Conservation (phyloP, 1,140 invertebrate species). For the Callitettix versicolor region DNA sequence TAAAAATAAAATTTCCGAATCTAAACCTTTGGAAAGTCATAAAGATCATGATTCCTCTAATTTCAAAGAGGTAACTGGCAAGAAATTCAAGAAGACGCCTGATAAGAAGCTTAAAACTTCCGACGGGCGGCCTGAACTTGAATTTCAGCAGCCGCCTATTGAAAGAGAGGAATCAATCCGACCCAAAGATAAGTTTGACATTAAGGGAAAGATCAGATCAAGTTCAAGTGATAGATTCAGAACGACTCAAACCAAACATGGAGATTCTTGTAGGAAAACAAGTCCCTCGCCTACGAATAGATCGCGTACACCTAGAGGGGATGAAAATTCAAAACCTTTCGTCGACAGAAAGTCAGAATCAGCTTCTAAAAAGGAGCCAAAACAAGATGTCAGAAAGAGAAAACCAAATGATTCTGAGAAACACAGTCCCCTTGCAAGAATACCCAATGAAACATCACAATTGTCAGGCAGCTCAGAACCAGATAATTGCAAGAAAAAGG, state of each 20-base stretch:
- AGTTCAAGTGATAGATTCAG: constrained; percentile 45
- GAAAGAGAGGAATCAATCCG: constrained; percentile 59
- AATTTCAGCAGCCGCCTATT: constrained; percentile 58
- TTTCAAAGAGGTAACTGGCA: constrained; percentile 34
- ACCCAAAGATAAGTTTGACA: constrained; percentile 32
- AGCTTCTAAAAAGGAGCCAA: constrained; percentile 11
- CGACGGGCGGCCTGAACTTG: constrained; percentile 63
- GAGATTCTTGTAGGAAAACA: constrained; percentile 42
- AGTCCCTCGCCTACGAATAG: constrained; percentile 32
- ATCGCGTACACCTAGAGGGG: constrained; percentile 25
- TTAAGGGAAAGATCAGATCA: constrained; percentile 23
- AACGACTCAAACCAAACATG: constrained; percentile 46
- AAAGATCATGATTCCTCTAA: constrained; percentile 27
- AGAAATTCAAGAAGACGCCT: constrained; percentile 53
- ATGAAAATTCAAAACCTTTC: constrained; percentile 7
- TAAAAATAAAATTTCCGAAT: constrained; percentile 25
- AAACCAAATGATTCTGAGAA: constrained; percentile 27
- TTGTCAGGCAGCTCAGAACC: constrained; percentile 1
- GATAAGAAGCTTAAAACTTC: constrained; percentile 80
- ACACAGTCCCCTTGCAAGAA: constrained; percentile 12
- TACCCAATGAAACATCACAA: constrained; percentile 4
- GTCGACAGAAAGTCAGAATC: background rate
- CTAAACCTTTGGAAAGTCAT: background rate
- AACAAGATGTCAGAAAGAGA: constrained; percentile 28
- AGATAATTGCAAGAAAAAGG: constrained; percentile 22